These are phyloP conservation scores for Chaetura pelagica DNA, from an alignment of 2,113 vertebrate genomes.

Conservation along the genomic window DNA sequence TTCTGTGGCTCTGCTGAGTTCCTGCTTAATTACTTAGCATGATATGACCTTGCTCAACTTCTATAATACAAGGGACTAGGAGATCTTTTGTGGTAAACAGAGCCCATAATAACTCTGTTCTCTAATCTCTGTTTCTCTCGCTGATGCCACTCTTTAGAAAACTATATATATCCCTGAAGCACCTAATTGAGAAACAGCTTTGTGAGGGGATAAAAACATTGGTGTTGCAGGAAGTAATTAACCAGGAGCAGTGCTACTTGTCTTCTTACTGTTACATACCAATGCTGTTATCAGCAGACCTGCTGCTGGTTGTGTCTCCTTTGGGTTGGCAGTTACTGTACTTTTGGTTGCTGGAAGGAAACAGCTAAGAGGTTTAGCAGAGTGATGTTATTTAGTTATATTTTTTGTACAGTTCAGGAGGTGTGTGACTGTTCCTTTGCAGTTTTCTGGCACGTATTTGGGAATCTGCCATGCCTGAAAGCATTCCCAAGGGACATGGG, in stretches of 20 bases:
- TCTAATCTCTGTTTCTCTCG: neutral
- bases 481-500: neutral
- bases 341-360: neutral
- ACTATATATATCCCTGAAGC: neutral
- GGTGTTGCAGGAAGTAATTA: neutral
- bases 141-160: neutral
- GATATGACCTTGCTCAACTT: neutral
- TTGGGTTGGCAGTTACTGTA: neutral
- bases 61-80: neutral
- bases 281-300: neutral
- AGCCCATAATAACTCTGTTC: neutral
- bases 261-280: neutral
- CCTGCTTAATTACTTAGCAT: slow-evolving; percentile 44
- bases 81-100: slow-evolving; percentile 2
- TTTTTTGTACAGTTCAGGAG: neutral
- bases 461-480: too few species aligned
- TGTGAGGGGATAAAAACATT: neutral
- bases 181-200: neutral
- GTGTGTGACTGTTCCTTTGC: neutral
- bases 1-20: slow-evolving; percentile 34
- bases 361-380: neutral
- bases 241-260: neutral
- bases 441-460: neutral
- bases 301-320: neutral
- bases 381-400: neutral